phyloP scores from a whole-genome alignment of 1,140 invertebrate species.

The Drosophila rhopaloa region DNA sequence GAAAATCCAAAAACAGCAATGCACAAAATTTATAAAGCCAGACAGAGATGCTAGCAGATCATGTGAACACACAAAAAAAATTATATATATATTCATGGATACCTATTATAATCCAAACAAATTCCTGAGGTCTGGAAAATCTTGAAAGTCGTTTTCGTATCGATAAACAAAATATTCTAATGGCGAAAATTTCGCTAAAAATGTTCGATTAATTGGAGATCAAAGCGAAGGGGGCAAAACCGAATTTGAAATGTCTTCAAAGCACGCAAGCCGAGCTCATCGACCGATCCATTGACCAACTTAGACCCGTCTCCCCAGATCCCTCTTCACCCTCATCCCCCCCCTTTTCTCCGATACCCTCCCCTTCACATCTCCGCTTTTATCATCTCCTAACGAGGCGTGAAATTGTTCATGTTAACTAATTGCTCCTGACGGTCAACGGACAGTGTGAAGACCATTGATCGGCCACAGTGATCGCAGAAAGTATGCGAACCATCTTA shows the following conservation, averaged over 20 bases:
- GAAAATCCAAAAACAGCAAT: slow-evolving; percentile 26
- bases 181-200: slow-evolving; percentile 12
- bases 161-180: slow-evolving; percentile 28
- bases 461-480: slow-evolving; percentile 6
- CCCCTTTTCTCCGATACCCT: background rate
- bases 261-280: slow-evolving; percentile 8
- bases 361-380: slow-evolving; percentile 1
- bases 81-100: background rate
- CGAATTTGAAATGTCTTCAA: slow-evolving; percentile 1
- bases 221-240: background rate
- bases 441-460: slow-evolving; percentile 26
- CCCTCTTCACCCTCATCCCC: background rate
- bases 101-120: slow-evolving; percentile 4
- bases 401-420: slow-evolving; percentile 36
- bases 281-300: slow-evolving; percentile 24
- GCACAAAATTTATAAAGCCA: slow-evolving; percentile 5
- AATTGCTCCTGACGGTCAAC: slow-evolving; percentile 40
- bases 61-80: slow-evolving; percentile 9
- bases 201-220: slow-evolving; percentile 15
- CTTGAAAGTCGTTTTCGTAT: slow-evolving; percentile 17
- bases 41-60: slow-evolving; percentile 21
- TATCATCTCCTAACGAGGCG: slow-evolving; percentile 29
- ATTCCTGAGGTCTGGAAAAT: slow-evolving; percentile 23
- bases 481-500: background rate
- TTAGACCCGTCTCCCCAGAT: slow-evolving; percentile 9